Evolutionary conservation across 2,113 vertebrate genomes (phyloP).

Genomic region (Trematocara variabile): DNA sequence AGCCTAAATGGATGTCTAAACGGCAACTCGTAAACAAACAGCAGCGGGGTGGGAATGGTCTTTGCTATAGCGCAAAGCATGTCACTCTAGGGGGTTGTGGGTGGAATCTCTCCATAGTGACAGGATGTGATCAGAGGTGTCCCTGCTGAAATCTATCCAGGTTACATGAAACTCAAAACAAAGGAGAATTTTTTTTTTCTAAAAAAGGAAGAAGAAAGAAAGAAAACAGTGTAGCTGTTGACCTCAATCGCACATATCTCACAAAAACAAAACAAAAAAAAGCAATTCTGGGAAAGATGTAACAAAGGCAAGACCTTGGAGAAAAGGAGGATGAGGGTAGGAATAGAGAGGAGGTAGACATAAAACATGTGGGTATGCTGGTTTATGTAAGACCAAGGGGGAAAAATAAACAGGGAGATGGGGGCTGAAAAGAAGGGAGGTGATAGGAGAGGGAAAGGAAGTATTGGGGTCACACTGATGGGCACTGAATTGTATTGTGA

Average conservation of each 20-base stretch:
- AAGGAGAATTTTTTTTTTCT: neutral
- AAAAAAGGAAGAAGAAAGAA: neutral
- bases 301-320: conserved; percentile 51
- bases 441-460: conserved; percentile 43
- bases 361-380: neutral
- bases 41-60: conserved; percentile 67
- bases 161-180: conserved; percentile 44
- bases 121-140: conserved; percentile 57
- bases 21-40: conserved; percentile 70
- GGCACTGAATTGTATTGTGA: conserved; percentile 63
- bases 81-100: conserved; percentile 64
- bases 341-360: neutral
- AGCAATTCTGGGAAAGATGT: conserved; percentile 9
- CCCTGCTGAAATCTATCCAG: conserved; percentile 66
- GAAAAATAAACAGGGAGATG: conserved; percentile 50
- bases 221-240: conserved; percentile 18
- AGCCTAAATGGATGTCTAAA: conserved; percentile 68
- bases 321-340: neutral
- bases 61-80: conserved; percentile 29
- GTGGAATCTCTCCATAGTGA: conserved; percentile 70
- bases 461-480: conserved; percentile 71
- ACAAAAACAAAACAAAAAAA: conserved; percentile 5
- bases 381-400: conserved; percentile 38
- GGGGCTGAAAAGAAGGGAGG: conserved; percentile 35
- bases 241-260: conserved; percentile 30